Evolutionary conservation across 2,113 vertebrate genomes (phyloP).

Genomic region (Scartelaos histophorus): DNA sequence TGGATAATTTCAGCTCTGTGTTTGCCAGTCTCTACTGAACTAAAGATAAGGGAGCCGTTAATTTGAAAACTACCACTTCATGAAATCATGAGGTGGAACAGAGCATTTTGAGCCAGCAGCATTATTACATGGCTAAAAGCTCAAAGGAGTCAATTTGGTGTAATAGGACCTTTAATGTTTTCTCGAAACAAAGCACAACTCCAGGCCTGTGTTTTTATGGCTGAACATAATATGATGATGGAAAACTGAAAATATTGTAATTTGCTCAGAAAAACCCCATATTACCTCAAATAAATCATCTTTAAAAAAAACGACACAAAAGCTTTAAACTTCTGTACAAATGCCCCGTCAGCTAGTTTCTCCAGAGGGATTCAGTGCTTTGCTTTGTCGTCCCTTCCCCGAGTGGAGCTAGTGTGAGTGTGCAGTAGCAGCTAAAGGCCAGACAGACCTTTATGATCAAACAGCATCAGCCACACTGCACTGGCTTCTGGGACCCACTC

Average conservation of each 20-base stretch:
- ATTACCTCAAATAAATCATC: slow-evolving; percentile 24
- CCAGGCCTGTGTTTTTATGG: background rate
- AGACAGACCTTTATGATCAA: slow-evolving; percentile 62
- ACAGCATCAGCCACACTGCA: slow-evolving; percentile 39
- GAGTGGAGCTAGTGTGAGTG: slow-evolving; percentile 37
- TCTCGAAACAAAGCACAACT: background rate
- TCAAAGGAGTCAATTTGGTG: too few relatives aligned
- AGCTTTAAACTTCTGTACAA: slow-evolving; percentile 13
- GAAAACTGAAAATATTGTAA: background rate
- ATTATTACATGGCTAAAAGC: too few relatives aligned
- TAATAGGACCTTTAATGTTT: background rate
- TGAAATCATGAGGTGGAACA: too few relatives aligned
- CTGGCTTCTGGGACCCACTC: slow-evolving; percentile 46
- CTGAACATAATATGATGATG: background rate
- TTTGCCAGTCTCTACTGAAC: too few relatives aligned
- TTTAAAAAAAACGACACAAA: slow-evolving; percentile 12
- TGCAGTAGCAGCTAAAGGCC: slow-evolving; percentile 41
- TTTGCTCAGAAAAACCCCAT: background rate
- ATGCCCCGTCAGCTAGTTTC: slow-evolving; percentile 39
- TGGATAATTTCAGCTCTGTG: too few relatives aligned
- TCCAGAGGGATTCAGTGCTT: slow-evolving; percentile 15
- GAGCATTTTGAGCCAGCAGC: too few relatives aligned
- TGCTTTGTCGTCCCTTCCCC: slow-evolving; percentile 21
- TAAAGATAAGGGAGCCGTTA: too few relatives aligned
- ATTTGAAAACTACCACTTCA: too few relatives aligned